Percentiles rank a stretch among this genome's conserved stretches.
Evolutionary conservation across 2,797 vertebrate species (phyloP).

Genomic region (Pempheris klunzingeri): DNA sequence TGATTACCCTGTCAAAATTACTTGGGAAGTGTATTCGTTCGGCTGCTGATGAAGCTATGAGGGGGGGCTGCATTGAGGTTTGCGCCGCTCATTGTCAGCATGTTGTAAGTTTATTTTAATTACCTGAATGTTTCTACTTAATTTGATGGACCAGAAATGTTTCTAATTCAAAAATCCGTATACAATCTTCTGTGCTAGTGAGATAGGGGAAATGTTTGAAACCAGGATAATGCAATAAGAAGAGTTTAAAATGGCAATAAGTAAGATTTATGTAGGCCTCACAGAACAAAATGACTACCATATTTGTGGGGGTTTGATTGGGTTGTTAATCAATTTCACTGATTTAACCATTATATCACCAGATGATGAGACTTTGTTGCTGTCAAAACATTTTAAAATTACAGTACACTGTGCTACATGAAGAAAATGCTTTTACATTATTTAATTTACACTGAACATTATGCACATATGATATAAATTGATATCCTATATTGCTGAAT

Average conservation of each 20-base stretch:
- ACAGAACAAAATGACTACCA: constrained; percentile 7
- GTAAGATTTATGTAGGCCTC: not conserved
- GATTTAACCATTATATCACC: constrained; percentile 10
- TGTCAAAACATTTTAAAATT: not conserved
- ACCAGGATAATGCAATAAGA: constrained; percentile 7
- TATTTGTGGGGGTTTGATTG: not conserved
- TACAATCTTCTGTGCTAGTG: not conserved
- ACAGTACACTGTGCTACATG: not conserved
- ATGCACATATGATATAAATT: too few relatives aligned
- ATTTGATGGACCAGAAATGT: constrained; percentile 34
- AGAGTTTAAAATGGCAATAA: not conserved
- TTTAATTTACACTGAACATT: not conserved
- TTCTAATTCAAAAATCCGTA: constrained; percentile 47
- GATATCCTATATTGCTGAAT: not conserved
- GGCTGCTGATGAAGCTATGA: constrained; percentile 63
- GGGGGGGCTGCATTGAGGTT: constrained; percentile 25
- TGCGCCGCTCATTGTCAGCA: constrained; percentile 28
- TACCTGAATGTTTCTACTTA: constrained; percentile 36
- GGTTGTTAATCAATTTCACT: constrained; percentile 2
- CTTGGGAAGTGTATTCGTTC: constrained; percentile 54
- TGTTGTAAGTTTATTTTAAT: constrained; percentile 48
- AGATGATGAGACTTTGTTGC: not conserved
- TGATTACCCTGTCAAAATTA: constrained; percentile 75
- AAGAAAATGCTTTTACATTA: too few relatives aligned
- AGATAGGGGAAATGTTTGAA: constrained; percentile 7